phyloP scores from a whole-genome alignment of 2,113 vertebrate species.

The Ptyas mucosa region DNA sequence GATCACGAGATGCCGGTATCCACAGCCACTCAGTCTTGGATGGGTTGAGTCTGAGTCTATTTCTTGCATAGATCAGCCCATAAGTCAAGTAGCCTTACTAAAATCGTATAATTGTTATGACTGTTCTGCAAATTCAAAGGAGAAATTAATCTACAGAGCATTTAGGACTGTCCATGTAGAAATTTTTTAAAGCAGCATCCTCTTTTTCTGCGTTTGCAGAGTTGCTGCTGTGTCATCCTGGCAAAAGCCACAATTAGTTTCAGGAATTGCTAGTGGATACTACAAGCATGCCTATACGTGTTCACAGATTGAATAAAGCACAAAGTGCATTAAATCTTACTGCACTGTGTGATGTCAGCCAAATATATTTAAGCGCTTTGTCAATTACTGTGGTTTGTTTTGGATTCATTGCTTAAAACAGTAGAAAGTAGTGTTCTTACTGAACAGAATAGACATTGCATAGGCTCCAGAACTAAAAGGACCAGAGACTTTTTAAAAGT shows the following conservation, averaged over 20 bases:
- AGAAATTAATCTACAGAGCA: not conserved
- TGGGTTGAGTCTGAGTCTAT: no score
- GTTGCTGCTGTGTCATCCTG: not conserved
- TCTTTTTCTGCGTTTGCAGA: not conserved
- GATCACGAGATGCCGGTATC: no score
- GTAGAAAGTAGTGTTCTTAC: not conserved
- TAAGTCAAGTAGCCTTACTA: not conserved
- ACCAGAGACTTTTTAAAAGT: not conserved
- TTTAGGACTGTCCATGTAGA: not conserved
- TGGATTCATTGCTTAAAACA: not conserved
- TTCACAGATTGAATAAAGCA: not conserved
- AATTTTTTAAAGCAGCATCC: not conserved
- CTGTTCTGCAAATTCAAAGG: not conserved
- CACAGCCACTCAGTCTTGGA: no score
- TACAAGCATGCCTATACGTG: not conserved
- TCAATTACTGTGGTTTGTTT: not conserved
- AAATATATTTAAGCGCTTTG: not conserved
- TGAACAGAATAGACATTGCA: not conserved
- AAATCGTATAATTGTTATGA: not conserved
- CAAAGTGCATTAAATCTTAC: not conserved
- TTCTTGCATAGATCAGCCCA: not conserved
- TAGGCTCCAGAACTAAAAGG: not conserved
- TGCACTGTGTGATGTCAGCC: not conserved
- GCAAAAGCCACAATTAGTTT: not conserved
- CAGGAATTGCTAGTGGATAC: not conserved